phyloP scores from a whole-genome alignment of 35 echinoderm and acorn worm genomes.

The Holothuria glaberrima region DNA sequence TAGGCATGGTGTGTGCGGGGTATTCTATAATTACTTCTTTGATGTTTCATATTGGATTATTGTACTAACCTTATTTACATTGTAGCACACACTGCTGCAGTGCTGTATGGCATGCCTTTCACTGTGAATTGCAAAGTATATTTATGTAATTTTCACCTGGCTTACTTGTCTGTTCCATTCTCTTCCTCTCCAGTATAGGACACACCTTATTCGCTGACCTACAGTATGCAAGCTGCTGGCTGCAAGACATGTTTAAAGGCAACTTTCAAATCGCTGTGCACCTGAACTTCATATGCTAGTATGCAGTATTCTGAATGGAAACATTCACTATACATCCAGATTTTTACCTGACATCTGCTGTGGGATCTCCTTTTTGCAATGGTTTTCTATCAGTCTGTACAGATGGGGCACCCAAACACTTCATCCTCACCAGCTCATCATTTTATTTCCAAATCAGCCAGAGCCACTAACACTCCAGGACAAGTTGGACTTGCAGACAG shows the following conservation, averaged over 20 bases:
- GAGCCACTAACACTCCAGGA: neutral
- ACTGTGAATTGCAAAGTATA: neutral
- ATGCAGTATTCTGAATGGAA: constrained; percentile 7
- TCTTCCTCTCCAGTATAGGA: neutral
- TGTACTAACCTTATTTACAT: neutral
- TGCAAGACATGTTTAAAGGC: neutral
- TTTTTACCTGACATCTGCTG: neutral
- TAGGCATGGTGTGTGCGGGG: too few species aligned
- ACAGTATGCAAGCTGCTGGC: neutral
- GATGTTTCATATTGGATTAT: neutral
- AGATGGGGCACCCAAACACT: neutral
- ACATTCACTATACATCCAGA: neutral
- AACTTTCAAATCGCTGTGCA: neutral
- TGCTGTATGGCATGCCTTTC: neutral
- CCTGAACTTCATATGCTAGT: constrained; percentile 17
- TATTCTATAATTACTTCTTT: too few species aligned
- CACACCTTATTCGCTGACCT: neutral
- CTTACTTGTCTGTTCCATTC: neutral
- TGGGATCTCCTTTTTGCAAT: neutral
- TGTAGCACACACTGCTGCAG: neutral
- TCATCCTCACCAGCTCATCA: neutral
- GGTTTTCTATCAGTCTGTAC: neutral
- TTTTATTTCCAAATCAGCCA: neutral
- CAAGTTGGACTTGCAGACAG: neutral
- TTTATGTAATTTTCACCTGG: neutral